A percentile compares a stretch with the other conserved stretches of the same genome.
Evolutionary conservation across 2,113 vertebrate species (phyloP).

Genomic region (Numida meleagris): DNA sequence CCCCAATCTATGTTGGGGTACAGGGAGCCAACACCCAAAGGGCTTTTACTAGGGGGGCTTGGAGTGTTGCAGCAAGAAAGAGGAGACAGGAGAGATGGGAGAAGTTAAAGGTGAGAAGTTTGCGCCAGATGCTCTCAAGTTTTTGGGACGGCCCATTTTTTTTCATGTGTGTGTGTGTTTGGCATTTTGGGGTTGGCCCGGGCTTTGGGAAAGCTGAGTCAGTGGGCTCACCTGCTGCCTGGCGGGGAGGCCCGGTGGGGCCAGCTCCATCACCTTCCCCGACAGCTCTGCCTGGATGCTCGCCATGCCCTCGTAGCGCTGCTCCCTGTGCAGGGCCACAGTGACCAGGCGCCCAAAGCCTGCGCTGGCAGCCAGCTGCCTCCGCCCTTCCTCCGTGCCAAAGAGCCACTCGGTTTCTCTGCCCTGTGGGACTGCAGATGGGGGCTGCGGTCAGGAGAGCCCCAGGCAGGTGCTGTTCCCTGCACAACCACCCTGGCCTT

Average conservation of each 20-base stretch:
- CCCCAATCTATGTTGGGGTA: accelerated
- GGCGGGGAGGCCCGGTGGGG: constrained; percentile 85
- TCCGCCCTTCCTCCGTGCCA: constrained; percentile 87
- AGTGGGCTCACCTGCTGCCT: constrained; percentile 86
- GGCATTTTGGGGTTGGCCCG: neutral
- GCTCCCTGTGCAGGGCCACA: constrained; percentile 91
- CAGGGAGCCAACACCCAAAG: neutral
- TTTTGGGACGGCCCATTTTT: neutral
- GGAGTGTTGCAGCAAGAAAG: neutral
- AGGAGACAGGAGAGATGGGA: neutral
- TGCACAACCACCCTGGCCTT: accelerated
- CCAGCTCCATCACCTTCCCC: constrained; percentile 93
- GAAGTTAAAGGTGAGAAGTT: neutral
- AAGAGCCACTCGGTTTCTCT: constrained; percentile 96
- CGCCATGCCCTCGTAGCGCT: constrained; percentile 89
- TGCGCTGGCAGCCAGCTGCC: constrained; percentile 87
- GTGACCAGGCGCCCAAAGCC: constrained; percentile 88
- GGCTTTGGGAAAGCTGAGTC: neutral
- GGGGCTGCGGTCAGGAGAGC: neutral
- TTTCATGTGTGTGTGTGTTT: neutral
- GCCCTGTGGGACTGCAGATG: constrained; percentile 89
- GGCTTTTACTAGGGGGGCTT: neutral
- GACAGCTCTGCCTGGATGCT: constrained; percentile 91
- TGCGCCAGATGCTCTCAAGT: neutral
- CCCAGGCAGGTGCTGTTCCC: neutral